Base-by-base conservation (phyloP, 1,140 invertebrate species). In the Maniola jurtina region DNA sequence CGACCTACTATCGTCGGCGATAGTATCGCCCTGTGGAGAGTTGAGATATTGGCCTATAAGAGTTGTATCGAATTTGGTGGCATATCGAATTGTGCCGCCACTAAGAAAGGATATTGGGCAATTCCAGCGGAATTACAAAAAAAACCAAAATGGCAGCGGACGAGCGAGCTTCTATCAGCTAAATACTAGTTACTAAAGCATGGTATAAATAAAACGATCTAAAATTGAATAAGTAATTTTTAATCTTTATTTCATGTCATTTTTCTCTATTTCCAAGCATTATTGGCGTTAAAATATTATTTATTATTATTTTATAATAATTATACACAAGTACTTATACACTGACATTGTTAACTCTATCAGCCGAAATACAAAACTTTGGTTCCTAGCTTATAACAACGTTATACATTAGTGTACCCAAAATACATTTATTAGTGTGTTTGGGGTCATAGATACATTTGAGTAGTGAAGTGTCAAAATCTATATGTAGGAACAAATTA, bases 361-460 rank as follows among this genome's bases (percentile, higher is more conserved):
- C 81, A 80, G 80, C 81, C 83, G 73, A 83, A 87, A 86, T 83
- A 84, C 68, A 84, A 86, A 85, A 84, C 87, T 89, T 89, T 89
- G 87, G 87, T 89, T 85, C 75, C 81, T 88, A 89, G 87, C 87
- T 88, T 84, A 82, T 69, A 75, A 73, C 67, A 65, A 67, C 72
- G 33, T 55, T 48, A 48, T 48, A 48, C 47, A 47, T 15, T 16
- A 8, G 25, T 15, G 52, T 34, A 55, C 13, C 42, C 42, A 45
- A 45, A 9, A 13, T 9, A 6, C 5, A 13, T 11, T n/a, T 45
- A 25, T 25, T 25, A 25, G 25, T 25, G 25, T 25, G 25, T 25
- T 25, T 25, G 25, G 25, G 25, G 25, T 25, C 25, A 25, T 25
- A 25, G 25, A 25, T 25, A 25, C 25, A 25, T 25, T 25, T 25